Conservation (phyloP, 2,888 invertebrate genomes). For the Lathronympha strigana region DNA sequence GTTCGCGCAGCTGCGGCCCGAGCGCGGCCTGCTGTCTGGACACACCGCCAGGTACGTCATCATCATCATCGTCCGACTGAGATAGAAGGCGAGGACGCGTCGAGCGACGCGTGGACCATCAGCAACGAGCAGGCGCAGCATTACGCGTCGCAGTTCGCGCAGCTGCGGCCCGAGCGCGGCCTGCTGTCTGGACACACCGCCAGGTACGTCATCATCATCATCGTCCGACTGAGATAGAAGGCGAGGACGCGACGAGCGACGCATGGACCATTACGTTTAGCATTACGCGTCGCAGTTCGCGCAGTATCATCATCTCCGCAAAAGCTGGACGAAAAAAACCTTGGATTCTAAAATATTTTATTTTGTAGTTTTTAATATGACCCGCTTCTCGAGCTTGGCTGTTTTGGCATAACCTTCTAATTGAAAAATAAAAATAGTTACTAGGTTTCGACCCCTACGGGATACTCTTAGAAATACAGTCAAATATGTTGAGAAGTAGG, state of each 20-base stretch:
- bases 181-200: constrained; percentile 93
- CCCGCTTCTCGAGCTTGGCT: no score
- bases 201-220: constrained; percentile 74
- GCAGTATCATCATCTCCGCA: no score
- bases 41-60: constrained; percentile 89
- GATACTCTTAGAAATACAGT: no score
- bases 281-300: constrained; percentile 97
- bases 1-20: constrained; percentile 94
- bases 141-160: constrained; percentile 95
- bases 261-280: constrained; percentile 89
- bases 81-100: constrained; percentile 52
- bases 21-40: constrained; percentile 91
- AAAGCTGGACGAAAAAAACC: no score
- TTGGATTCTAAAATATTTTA: no score
- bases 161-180: constrained; percentile 93
- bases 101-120: constrained; percentile 75
- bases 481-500: no score
- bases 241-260: constrained; percentile 54
- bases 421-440: no score
- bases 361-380: no score
- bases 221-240: background rate
- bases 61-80: background rate
- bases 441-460: no score
- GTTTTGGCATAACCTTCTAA: no score
- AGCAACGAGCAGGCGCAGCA: constrained; percentile 90